A percentile compares a stretch with the other conserved stretches of the same genome.
phyloP scores from a whole-genome alignment of 2,113 vertebrate species.

The Oreamnos americanus region DNA sequence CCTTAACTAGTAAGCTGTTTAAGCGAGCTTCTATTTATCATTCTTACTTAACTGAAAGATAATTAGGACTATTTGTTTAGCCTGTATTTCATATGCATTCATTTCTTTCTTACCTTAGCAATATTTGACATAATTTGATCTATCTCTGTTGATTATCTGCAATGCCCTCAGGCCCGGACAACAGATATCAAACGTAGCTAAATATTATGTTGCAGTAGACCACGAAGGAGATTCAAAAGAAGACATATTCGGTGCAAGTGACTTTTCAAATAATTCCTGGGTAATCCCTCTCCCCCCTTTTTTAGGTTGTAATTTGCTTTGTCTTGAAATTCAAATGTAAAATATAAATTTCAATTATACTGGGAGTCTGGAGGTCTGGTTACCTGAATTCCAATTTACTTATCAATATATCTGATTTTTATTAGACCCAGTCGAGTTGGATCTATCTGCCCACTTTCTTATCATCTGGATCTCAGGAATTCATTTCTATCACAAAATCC shows the following conservation, averaged over 20 bases:
- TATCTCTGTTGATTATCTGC: background rate
- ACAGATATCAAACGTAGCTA: background rate
- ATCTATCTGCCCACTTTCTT: background rate
- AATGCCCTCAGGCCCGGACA: background rate
- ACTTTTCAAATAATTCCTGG: background rate
- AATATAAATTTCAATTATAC: constrained; percentile 29
- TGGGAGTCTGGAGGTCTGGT: background rate
- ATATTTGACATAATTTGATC: background rate
- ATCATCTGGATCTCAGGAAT: background rate
- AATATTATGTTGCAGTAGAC: background rate
- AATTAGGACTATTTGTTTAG: background rate
- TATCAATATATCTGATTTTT: background rate
- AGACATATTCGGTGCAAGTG: background rate
- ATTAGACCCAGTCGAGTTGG: background rate
- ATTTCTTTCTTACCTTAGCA: background rate
- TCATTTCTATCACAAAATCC: background rate
- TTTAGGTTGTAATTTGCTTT: background rate
- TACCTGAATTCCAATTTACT: background rate
- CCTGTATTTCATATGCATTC: background rate
- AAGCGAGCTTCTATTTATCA: background rate
- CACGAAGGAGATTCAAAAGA: background rate
- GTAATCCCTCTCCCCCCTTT: background rate
- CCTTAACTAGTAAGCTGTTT: background rate
- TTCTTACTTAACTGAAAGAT: background rate
- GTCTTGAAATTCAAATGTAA: constrained; percentile 15